Base-by-base conservation (phyloP, 2,888 invertebrate genomes). In the Agonopterix alstromeriana region DNA sequence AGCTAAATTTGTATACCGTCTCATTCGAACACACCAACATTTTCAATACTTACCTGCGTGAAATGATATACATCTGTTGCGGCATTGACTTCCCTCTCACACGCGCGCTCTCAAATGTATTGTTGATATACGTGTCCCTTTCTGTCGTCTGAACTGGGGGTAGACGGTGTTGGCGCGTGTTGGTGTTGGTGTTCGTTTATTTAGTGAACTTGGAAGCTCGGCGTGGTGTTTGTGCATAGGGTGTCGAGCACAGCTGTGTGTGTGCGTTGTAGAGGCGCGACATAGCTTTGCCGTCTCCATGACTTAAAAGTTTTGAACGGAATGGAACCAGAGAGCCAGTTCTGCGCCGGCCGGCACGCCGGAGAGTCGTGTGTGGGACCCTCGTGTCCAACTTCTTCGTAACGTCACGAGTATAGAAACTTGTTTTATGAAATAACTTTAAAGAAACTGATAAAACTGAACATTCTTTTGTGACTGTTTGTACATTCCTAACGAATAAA, bases 201-300 rank as follows among this genome's bases (percentile, higher is more conserved):
- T 88, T 86, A 86, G 88, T 88, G 88, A 88, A 88, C 87, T 88
- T 87, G 87, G 84, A 83, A 86, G 87, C 82, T 82, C 77, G 80
- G 81, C 70, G 67, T 80, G 73, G 88, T 87, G 85, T 86, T 83
- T 81, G 87, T 87, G 86, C 79, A 80, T 83, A 82, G 87, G 88
- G 86, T 85, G 83, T 83, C 67, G 73, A 60, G 62, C 55, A 57
- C 63, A 67, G 63, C 55, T 73, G 86, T 85, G 84, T 88, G 87
- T 73, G 85, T 83, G 79, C 78, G 77, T 83, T 82, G 85, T 85
- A 86, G 84, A 85, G 85, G 86, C 87, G 84, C 87, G 85, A 87
- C 83, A 87, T 86, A 87, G 88, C 88, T 86, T 84, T 85, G 85
- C 88, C 86, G 87, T 87, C 86, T 87, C 88, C 82, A 82, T 85